Evolutionary conservation across 2,888 invertebrate genomes (phyloP).

Genomic region (Octodonta nipae): DNA sequence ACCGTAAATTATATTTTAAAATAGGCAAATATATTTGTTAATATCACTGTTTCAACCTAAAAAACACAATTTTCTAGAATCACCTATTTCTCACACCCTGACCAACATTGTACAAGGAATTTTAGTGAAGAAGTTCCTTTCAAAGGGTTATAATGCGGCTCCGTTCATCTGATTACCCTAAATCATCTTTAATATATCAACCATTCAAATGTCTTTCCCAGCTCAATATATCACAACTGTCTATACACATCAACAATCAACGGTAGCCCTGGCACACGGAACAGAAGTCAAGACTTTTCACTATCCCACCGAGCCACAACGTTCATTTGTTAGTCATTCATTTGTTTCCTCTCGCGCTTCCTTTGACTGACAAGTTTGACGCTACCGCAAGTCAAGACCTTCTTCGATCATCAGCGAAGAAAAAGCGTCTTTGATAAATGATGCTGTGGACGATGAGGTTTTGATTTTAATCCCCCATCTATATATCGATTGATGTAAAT

Average conservation of each 20-base stretch:
- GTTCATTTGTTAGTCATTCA: conserved; percentile 8
- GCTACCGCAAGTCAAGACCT: conserved; percentile 17
- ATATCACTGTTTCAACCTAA: too few species aligned
- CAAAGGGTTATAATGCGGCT: too few species aligned
- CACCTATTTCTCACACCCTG: too few species aligned
- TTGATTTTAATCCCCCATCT: not conserved
- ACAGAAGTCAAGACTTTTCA: conserved; percentile 17
- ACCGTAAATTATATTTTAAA: too few species aligned
- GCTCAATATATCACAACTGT: conserved; percentile 18
- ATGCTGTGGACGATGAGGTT: conserved; percentile 1
- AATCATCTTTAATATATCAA: too few species aligned
- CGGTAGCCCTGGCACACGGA: conserved; percentile 14
- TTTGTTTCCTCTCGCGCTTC: conserved; percentile 17
- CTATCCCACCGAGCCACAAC: conserved; percentile 15
- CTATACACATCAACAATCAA: conserved; percentile 15
- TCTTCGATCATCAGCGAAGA: not conserved
- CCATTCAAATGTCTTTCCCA: too few species aligned
- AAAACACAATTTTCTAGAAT: too few species aligned
- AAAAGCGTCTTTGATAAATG: not conserved
- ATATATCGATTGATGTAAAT: conserved; percentile 1
- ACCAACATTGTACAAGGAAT: too few species aligned
- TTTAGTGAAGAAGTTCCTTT: too few species aligned
- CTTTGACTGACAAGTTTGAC: conserved; percentile 26
- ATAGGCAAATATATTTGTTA: too few species aligned
- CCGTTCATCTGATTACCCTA: too few species aligned